These are phyloP conservation scores for Crotalus horridus DNA, from an alignment of 2,113 vertebrate species.

Conservation along the genomic window DNA sequence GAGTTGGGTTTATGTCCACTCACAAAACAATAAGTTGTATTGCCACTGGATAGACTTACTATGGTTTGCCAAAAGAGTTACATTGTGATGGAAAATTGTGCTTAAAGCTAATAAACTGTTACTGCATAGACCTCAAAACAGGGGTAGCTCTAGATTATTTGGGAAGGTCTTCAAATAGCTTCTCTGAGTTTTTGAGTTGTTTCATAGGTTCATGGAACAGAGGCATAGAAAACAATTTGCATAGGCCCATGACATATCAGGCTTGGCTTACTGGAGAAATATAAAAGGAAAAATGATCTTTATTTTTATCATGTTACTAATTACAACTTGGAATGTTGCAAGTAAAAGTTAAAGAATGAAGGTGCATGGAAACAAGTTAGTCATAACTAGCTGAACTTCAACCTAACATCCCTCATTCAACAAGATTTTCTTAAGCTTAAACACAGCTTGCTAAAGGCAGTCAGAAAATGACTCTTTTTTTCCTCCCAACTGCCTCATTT, in stretches of 20 bases:
- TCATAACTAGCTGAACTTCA: neutral
- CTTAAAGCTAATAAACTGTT: neutral
- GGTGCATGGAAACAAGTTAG: neutral
- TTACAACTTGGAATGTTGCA: neutral
- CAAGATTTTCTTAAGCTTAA: neutral
- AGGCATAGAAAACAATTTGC: neutral
- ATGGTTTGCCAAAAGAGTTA: neutral
- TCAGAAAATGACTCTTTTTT: neutral
- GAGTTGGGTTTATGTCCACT: neutral
- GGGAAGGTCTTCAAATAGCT: neutral
- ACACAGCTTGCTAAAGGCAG: rapidly evolving
- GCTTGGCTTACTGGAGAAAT: neutral
- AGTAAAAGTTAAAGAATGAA: neutral
- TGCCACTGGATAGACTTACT: neutral
- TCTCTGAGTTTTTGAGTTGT: neutral
- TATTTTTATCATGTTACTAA: neutral
- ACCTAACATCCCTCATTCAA: rapidly evolving
- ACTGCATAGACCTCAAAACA: neutral
- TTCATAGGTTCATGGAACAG: neutral
- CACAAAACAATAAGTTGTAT: neutral
- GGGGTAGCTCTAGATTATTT: neutral
- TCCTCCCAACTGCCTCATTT: neutral
- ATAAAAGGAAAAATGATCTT: neutral
- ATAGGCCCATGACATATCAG: neutral
- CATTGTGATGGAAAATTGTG: neutral